Conservation (phyloP, 2,113 vertebrate genomes). For the Platycercus adscitus region DNA sequence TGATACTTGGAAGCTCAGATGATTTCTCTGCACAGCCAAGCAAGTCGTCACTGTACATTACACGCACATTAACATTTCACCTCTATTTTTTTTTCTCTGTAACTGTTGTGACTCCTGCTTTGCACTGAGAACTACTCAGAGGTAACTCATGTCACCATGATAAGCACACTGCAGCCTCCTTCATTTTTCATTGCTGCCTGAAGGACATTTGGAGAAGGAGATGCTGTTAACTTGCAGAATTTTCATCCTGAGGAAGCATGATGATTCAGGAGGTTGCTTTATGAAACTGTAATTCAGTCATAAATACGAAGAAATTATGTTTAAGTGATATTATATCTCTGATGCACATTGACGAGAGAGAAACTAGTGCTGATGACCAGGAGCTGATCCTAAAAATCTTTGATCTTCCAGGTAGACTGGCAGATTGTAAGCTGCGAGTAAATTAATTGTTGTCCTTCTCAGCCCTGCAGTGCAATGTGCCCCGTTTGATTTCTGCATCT, state of each 20-base stretch:
- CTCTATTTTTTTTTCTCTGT: not conserved
- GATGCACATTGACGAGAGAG: not conserved
- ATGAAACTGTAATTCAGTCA: slow-evolving; percentile 48
- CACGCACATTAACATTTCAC: slow-evolving; percentile 17
- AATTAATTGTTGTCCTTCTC: not conserved
- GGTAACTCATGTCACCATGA: slow-evolving; percentile 58
- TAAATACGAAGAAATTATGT: slow-evolving; percentile 17
- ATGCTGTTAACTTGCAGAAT: slow-evolving; percentile 31
- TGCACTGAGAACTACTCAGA: slow-evolving; percentile 45
- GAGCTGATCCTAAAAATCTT: not conserved
- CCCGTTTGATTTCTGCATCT: not conserved
- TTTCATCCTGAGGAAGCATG: slow-evolving; percentile 19
- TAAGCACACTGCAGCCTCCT: slow-evolving; percentile 35
- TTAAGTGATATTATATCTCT: slow-evolving; percentile 39
- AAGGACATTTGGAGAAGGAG: slow-evolving; percentile 49
- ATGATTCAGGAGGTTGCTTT: not conserved
- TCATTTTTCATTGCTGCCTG: slow-evolving; percentile 70
- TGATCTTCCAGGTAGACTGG: not conserved
- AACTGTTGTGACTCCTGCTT: slow-evolving; percentile 17
- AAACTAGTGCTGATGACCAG: not conserved
- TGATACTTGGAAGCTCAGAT: slow-evolving; percentile 5
- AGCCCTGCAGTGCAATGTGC: not conserved
- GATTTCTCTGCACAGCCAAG: not conserved
- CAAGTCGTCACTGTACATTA: not conserved
- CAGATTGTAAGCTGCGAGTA: not conserved